Conservation (phyloP, 2,797 vertebrate species). For the Bradypodion ventrale region DNA sequence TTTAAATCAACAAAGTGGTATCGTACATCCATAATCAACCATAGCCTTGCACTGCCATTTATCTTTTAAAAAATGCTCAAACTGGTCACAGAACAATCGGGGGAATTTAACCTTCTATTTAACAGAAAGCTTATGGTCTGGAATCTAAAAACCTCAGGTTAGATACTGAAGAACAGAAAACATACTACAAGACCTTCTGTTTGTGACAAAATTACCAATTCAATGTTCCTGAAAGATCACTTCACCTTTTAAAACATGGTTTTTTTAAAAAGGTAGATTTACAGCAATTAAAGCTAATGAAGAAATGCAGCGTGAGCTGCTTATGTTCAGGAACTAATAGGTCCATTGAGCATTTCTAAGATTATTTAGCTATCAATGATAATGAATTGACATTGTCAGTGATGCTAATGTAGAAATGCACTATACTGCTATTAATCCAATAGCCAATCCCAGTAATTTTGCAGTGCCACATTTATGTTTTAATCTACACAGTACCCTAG, state of each 20-base stretch:
- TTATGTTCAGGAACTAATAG: constrained; percentile 84
- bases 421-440: constrained; percentile 63
- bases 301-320: constrained; percentile 83
- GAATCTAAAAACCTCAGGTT: constrained; percentile 68
- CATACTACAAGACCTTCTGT: constrained; percentile 77
- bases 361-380: constrained; percentile 83
- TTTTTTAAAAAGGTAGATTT: constrained; percentile 84
- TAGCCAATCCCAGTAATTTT: constrained; percentile 61
- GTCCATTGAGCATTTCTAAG: constrained; percentile 81
- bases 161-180: constrained; percentile 73
- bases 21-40: constrained; percentile 33
- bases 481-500: constrained; percentile 41
- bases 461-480: constrained; percentile 59
- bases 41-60: constrained; percentile 55
- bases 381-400: constrained; percentile 82
- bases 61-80: constrained; percentile 53
- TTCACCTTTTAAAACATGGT: constrained; percentile 82
- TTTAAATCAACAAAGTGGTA: constrained; percentile 15
- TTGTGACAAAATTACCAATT: constrained; percentile 81
- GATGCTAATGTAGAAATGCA: constrained; percentile 72
- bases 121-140: constrained; percentile 63
- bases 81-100: constrained; percentile 61
- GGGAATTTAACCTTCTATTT: constrained; percentile 64
- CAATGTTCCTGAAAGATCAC: constrained; percentile 84
- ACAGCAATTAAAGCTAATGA: constrained; percentile 86